Evolutionary conservation across 1,140 invertebrate genomes (phyloP).

Genomic region (Gonioctena quinquepunctata): DNA sequence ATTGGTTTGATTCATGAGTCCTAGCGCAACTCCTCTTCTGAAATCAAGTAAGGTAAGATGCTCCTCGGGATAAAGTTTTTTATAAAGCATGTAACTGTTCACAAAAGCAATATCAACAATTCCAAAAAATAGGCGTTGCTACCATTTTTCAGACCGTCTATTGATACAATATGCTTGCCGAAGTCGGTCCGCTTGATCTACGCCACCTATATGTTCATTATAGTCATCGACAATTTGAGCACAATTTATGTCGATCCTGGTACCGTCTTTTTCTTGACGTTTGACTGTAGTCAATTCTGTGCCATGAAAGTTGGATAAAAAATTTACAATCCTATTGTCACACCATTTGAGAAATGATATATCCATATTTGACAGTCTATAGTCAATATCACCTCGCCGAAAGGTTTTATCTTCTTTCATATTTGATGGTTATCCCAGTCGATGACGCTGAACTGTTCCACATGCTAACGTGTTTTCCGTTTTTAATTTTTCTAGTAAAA

Average conservation of each 20-base stretch:
- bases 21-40: conserved; percentile 3
- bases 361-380: background rate
- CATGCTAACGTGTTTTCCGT: conserved; percentile 47
- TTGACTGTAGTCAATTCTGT: conserved; percentile 41
- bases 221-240: conserved; percentile 42
- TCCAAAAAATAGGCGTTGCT: conserved; percentile 51
- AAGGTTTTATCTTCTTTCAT: conserved; percentile 46
- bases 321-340: conserved; percentile 48
- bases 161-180: conserved; percentile 48
- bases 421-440: conserved; percentile 34
- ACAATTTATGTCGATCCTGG: conserved; percentile 38
- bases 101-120: background rate
- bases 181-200: conserved; percentile 52
- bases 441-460: conserved; percentile 45
- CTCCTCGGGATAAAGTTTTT: no score
- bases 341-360: conserved; percentile 48
- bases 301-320: conserved; percentile 54
- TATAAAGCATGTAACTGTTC: background rate
- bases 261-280: conserved; percentile 14
- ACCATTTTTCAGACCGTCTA: conserved; percentile 54
- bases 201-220: conserved; percentile 50
- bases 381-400: conserved; percentile 43
- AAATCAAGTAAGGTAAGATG: background rate
- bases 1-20: conserved; percentile 11
- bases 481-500: conserved; percentile 50